Base-by-base conservation (phyloP, 2,888 invertebrate species). In the Xanthostigma xanthostigma region DNA sequence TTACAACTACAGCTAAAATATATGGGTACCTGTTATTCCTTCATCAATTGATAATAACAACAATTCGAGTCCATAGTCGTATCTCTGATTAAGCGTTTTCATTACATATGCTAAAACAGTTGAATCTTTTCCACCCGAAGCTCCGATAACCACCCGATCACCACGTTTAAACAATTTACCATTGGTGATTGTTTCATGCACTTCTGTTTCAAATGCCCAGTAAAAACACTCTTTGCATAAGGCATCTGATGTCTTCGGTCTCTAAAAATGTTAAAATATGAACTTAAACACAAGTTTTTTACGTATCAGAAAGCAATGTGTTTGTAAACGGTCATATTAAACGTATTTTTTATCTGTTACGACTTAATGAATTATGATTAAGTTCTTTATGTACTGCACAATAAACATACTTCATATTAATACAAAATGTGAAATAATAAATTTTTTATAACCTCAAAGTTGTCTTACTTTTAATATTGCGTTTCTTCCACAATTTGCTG, bases 41-140 rank as follows among this genome's bases (percentile, higher is more conserved):
- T 98, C 98, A 65, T 99, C 98, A 54, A 99, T 93, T 0, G 97
- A 98, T 38, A 99, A 72, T 34, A 99, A 71, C 56, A 90, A 78
- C 38, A 99, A 71, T 49, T 95, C 79, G 11, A 99, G 69, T 1
- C 89, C 91, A 70, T 98, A 99, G 53, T 88, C 71, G 64, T 96
- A 82, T 44, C 85, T 78, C 58, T 91, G 80, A 65, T 99, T 98
- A 10, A 99, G 71, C 2, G 85, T 71, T 69, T 96, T 95, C 59
- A 98, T 66, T 33, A 94, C 80, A 64, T 95, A 87, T 0, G 97
- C 97, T 48, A 99, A 72, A 12, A 98, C 98, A 3, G 98, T 99
- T 0, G 97, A 98, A 67, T 99, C 98, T 72, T 91, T 91, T 34
- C 92, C 92, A 35, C 92, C 92, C 37, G 90, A 91, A 0, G 95